Evolutionary conservation across 2,888 invertebrate species (phyloP).

Genomic region (Pterobdella sp.): DNA sequence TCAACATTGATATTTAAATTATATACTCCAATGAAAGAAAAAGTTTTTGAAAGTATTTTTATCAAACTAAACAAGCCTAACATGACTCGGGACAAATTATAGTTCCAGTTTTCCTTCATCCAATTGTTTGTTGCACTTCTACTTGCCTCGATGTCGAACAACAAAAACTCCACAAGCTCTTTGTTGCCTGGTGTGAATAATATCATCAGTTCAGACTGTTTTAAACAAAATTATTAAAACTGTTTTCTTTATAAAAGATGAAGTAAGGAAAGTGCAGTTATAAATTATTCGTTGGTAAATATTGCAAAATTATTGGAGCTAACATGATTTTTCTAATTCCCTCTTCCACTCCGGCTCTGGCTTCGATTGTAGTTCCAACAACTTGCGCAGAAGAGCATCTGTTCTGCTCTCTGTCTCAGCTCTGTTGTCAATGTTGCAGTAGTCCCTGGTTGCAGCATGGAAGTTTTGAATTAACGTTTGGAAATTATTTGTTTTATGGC

Average conservation of each 20-base stretch:
- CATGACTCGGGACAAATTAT: constrained; percentile 9
- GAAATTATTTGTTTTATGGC: not conserved
- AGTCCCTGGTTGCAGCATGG: not conserved
- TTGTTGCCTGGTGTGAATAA: constrained; percentile 38
- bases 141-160: constrained; percentile 47
- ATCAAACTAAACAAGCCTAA: not conserved
- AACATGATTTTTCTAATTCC: not conserved
- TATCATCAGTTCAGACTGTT: not conserved
- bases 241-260: not conserved
- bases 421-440: constrained; percentile 14
- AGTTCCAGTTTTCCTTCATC: constrained; percentile 39
- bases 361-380: not conserved
- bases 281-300: not conserved
- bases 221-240: not conserved
- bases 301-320: not conserved
- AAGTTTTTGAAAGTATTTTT: not conserved
- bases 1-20: not conserved
- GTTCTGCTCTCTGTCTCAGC: not conserved
- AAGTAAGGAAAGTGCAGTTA: not conserved
- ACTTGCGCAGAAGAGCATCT: constrained; percentile 9
- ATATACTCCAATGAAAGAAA: constrained; percentile 1
- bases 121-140: constrained; percentile 41
- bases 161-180: constrained; percentile 43
- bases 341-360: not conserved
- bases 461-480: not conserved